Evolutionary conservation across 2,888 invertebrate species (phyloP).

Genomic region (Eumacrocentrus americanus): DNA sequence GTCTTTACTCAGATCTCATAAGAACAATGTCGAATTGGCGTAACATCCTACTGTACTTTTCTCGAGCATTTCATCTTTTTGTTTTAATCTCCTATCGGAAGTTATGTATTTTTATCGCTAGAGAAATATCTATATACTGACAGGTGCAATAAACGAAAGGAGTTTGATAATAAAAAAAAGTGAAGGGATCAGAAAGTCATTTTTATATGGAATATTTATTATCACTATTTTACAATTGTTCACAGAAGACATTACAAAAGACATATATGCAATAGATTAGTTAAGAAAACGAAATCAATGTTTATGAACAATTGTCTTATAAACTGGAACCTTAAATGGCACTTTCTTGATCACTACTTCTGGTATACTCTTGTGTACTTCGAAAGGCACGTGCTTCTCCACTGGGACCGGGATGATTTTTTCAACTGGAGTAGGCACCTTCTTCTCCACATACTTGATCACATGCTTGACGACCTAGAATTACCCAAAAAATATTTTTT

Average conservation of each 20-base stretch:
- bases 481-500: too few relatives aligned
- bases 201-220: too few relatives aligned
- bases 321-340: constrained; percentile 72
- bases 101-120: neutral
- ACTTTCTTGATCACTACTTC: constrained; percentile 71
- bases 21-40: neutral
- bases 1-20: neutral
- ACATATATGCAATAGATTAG: too few relatives aligned
- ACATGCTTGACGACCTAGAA: constrained; percentile 47
- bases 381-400: constrained; percentile 73
- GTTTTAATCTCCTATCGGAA: neutral
- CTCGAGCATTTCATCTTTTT: neutral
- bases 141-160: neutral
- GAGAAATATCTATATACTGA: neutral
- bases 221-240: too few relatives aligned
- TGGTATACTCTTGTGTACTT: constrained; percentile 69
- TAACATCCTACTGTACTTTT: neutral
- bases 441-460: constrained; percentile 46
- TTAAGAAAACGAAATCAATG: too few relatives aligned
- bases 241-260: too few relatives aligned
- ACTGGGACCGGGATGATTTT: constrained; percentile 72
- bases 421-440: constrained; percentile 69
- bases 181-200: too few relatives aligned
- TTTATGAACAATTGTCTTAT: constrained; percentile 73
- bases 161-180: neutral